A percentile compares a stretch with the other conserved stretches of the same genome.
phyloP scores from a whole-genome alignment of 2,888 invertebrate species.

The Dasypogon diadema region DNA sequence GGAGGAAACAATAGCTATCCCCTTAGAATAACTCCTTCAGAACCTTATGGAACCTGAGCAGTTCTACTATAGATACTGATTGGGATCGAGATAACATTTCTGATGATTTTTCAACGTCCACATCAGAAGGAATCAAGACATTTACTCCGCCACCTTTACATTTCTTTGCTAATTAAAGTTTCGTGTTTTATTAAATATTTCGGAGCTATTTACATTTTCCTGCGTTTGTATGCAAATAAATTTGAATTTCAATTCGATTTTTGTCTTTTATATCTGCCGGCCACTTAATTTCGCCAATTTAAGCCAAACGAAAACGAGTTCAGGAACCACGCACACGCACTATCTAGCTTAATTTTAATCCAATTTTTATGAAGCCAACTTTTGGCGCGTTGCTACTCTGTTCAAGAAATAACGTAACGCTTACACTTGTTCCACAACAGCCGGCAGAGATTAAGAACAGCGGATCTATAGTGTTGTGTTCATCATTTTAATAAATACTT shows the following conservation, averaged over 20 bases:
- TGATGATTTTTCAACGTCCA: too few relatives aligned
- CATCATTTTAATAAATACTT: slow-evolving; percentile 16
- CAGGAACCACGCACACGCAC: not conserved
- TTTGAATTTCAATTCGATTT: not conserved
- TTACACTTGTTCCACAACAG: not conserved
- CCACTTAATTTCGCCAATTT: not conserved
- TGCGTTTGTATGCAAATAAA: slow-evolving; percentile 30
- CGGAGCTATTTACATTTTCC: slow-evolving; percentile 13
- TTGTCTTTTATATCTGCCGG: not conserved
- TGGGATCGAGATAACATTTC: too few relatives aligned
- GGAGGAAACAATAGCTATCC: too few relatives aligned
- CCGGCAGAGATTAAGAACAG: not conserved
- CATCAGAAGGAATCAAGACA: not conserved
- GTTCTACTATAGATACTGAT: too few relatives aligned
- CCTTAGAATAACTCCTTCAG: too few relatives aligned
- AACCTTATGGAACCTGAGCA: too few relatives aligned
- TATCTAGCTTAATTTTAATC: too few relatives aligned
- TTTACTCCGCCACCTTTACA: not conserved
- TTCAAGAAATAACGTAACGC: slow-evolving; percentile 7
- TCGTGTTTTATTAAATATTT: not conserved
- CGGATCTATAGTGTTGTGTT: not conserved
- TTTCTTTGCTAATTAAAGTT: not conserved
- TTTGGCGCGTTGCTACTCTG: not conserved
- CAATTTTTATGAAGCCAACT: not conserved
- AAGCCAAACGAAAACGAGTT: not conserved